phyloP scores from a whole-genome alignment of 2,888 invertebrate species.

The Idaea dimidiata region DNA sequence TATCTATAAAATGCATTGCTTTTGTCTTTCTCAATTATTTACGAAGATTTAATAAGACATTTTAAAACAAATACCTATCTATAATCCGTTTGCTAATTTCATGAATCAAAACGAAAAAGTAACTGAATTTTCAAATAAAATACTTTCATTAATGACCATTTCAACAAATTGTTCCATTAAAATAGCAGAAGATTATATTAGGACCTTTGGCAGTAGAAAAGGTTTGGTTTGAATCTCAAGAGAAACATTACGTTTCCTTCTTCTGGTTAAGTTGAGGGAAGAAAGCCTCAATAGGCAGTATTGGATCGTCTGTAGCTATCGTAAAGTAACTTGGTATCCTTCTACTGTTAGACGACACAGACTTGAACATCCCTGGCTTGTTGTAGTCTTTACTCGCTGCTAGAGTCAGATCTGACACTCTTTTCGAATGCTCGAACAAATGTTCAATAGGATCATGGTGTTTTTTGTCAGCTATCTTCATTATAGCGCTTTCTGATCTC shows the following conservation, averaged over 20 bases:
- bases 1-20: not conserved
- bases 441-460: constrained; percentile 67
- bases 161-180: too few species aligned
- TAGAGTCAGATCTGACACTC: constrained; percentile 87
- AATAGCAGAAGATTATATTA: constrained; percentile 12
- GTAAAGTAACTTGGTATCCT: constrained; percentile 86
- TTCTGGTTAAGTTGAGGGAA: constrained; percentile 86
- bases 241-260: constrained; percentile 72
- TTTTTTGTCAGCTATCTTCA: constrained; percentile 80
- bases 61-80: too few species aligned
- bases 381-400: constrained; percentile 87
- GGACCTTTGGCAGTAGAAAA: constrained; percentile 71
- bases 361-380: constrained; percentile 86
- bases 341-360: constrained; percentile 82
- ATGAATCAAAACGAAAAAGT: too few species aligned
- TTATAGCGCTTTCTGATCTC: constrained; percentile 76
- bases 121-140: too few species aligned
- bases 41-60: too few species aligned
- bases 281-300: constrained; percentile 89
- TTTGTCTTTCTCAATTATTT: not conserved
- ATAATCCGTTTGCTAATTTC: too few species aligned
- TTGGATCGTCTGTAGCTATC: constrained; percentile 89
- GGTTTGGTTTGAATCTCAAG: constrained; percentile 62
- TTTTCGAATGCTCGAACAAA: constrained; percentile 81
- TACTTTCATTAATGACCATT: not conserved